Evolutionary conservation across 2,113 vertebrate genomes (phyloP).

Genomic region (Sula dactylatra): DNA sequence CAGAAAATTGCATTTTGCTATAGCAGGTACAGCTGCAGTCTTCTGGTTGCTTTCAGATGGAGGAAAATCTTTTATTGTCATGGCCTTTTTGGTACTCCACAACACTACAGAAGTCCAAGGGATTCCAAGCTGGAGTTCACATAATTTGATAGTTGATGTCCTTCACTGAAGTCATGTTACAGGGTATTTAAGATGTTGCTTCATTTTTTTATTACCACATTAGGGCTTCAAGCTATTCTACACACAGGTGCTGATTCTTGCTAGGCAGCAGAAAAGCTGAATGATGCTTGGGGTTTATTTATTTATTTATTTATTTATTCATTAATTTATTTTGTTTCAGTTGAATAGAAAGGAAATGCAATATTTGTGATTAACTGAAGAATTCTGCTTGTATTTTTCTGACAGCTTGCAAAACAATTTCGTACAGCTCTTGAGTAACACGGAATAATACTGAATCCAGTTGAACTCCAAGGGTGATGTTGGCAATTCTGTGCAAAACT

Average conservation of each 20-base stretch:
- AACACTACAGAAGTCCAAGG: not conserved
- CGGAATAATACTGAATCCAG: not conserved
- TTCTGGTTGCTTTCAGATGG: not conserved
- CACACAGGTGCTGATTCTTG: not conserved
- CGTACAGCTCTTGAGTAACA: not conserved
- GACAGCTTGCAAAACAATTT: not conserved
- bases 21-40: not conserved
- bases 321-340: not conserved
- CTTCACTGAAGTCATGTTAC: not conserved
- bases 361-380: not conserved
- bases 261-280: not conserved
- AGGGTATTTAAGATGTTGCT: not conserved
- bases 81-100: not conserved
- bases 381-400: not conserved
- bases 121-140: not conserved
- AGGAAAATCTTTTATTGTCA: not conserved
- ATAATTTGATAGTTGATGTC: not conserved
- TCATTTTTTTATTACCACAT: not conserved
- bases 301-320: not conserved
- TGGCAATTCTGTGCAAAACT: slow-evolving; percentile 1
- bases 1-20: not conserved
- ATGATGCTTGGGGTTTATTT: not conserved
- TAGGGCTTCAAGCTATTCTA: not conserved
- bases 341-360: not conserved
- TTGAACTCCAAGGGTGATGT: not conserved